A percentile compares a stretch with the other conserved stretches of the same genome.
phyloP scores from a whole-genome alignment of 2,113 vertebrate genomes.

The Coreoperca whiteheadi region DNA sequence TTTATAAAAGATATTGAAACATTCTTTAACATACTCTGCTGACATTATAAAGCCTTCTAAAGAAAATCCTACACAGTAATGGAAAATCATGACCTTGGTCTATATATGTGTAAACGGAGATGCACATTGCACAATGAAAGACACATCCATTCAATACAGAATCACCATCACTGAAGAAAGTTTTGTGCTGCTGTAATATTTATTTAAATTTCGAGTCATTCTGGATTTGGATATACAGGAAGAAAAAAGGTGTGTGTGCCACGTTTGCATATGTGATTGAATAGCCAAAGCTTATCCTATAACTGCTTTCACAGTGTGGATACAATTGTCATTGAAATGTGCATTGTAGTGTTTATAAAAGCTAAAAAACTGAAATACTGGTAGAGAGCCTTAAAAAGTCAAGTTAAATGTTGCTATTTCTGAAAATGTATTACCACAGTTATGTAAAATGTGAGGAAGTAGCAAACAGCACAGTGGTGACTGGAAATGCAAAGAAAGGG shows the following conservation, averaged over 20 bases:
- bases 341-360: constrained; percentile 7
- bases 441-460: constrained; percentile 46
- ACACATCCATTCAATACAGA: constrained; percentile 10
- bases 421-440: not conserved
- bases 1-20: not conserved
- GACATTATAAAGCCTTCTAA: not conserved
- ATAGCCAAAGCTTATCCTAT: constrained; percentile 29
- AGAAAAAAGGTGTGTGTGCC: not conserved
- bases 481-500: constrained; percentile 78
- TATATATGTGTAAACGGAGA: constrained; percentile 20
- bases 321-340: constrained; percentile 12
- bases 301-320: constrained; percentile 5
- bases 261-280: constrained; percentile 30
- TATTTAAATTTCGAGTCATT: constrained; percentile 22
- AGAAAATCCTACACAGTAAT: not conserved
- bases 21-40: not conserved
- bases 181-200: constrained; percentile 43
- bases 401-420: constrained; percentile 18
- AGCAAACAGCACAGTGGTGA: constrained; percentile 56
- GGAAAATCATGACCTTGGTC: not conserved
- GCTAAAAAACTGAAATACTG: constrained; percentile 30
- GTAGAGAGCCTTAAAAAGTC: constrained; percentile 20
- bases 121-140: constrained; percentile 26
- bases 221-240: constrained; percentile 13
- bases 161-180: constrained; percentile 1